These are phyloP conservation scores for Drosophila insularis DNA, from an alignment of 1,140 invertebrate genomes.

Conservation along the genomic window DNA sequence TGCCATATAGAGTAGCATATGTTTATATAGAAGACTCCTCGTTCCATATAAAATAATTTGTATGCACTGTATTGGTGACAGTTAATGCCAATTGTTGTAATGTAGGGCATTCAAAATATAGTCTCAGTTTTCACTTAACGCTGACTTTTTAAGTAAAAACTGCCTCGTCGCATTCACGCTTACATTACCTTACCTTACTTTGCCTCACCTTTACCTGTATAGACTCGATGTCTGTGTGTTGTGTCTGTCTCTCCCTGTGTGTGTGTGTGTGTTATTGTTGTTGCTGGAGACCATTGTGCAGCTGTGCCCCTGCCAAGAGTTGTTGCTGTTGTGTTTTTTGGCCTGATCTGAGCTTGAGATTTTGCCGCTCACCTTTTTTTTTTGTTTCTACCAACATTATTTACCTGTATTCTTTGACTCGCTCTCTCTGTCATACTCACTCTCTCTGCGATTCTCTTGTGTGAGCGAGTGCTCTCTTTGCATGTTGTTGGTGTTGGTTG, in stretches of 20 bases:
- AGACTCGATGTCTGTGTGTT: slow-evolving; percentile 18
- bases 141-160: slow-evolving; percentile 50
- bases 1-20: too few relatives aligned
- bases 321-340: slow-evolving; percentile 38
- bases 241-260: background rate
- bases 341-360: slow-evolving; percentile 71
- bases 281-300: slow-evolving; percentile 47
- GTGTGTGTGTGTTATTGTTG: slow-evolving; percentile 30
- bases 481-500: too few relatives aligned
- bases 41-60: background rate
- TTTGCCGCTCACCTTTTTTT: slow-evolving; percentile 54
- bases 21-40: too few relatives aligned
- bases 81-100: background rate
- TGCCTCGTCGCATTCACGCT: slow-evolving; percentile 32
- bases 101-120: slow-evolving; percentile 39
- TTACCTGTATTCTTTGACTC: slow-evolving; percentile 64
- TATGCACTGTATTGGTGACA: background rate
- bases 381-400: slow-evolving; percentile 32
- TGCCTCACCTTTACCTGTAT: slow-evolving; percentile 37
- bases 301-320: slow-evolving; percentile 47
- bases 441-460: slow-evolving; percentile 13
- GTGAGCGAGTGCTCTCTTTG: background rate
- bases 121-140: slow-evolving; percentile 41
- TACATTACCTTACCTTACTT: background rate
- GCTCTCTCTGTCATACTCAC: slow-evolving; percentile 9